Conservation (phyloP, 2,797 vertebrate species). For the Acipenser transmontanus region DNA sequence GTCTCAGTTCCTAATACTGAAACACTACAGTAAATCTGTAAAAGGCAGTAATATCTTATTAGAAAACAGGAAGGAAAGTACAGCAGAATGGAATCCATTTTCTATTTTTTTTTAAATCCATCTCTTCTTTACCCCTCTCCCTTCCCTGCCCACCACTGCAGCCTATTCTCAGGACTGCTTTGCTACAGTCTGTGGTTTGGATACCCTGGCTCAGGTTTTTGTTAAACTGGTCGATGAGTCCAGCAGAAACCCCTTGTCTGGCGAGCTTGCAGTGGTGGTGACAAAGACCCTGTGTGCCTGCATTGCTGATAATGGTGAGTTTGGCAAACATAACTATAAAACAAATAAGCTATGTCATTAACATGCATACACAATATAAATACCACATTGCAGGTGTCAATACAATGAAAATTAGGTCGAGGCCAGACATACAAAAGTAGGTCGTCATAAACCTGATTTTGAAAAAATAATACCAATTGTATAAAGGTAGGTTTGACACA, state of each 20-base stretch:
- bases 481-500: background rate
- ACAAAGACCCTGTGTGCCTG: slow-evolving; percentile 84
- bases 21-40: no score
- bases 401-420: no score
- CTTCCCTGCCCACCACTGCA: slow-evolving; percentile 42
- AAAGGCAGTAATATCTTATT: no score
- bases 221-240: slow-evolving; percentile 54
- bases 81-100: no score
- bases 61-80: no score
- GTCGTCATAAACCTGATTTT: no score
- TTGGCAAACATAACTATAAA: slow-evolving; percentile 14
- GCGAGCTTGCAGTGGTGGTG: slow-evolving; percentile 70
- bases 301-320: slow-evolving; percentile 77
- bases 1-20: no score
- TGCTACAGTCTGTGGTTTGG: slow-evolving; percentile 71
- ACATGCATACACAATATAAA: background rate
- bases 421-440: no score
- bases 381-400: no score
- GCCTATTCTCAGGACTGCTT: slow-evolving; percentile 79
- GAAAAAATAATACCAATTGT: background rate
- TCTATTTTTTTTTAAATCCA: no score
- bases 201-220: slow-evolving; percentile 68
- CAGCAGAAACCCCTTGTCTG: slow-evolving; percentile 46
- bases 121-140: no score
- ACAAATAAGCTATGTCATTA: slow-evolving; percentile 9